Conservation (phyloP, 2,797 vertebrate species). For the Pyrrhura leucotis region DNA sequence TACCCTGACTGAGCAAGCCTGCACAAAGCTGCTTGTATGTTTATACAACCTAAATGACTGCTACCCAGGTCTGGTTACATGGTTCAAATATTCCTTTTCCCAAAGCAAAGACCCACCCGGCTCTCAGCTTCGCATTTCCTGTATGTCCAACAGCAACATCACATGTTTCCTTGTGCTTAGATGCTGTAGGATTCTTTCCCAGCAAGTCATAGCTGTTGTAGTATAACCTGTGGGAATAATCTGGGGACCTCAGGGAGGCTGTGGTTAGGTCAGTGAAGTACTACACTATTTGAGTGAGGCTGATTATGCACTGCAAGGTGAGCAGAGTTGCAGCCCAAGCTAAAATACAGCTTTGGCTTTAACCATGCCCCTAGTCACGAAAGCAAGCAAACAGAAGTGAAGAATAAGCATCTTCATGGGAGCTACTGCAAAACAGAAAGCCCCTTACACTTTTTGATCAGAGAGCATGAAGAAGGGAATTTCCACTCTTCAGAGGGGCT, state of each 20-base stretch:
- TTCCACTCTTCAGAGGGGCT: not conserved
- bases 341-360: not conserved
- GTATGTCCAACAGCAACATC: not conserved
- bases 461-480: not conserved
- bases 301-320: not conserved
- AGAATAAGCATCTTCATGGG: not conserved
- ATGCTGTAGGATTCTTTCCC: constrained; percentile 55
- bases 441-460: not conserved
- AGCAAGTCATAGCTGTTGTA: constrained; percentile 40
- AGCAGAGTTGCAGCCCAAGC: not conserved
- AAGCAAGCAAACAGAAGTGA: not conserved
- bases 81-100: constrained; percentile 1
- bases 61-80: not conserved
- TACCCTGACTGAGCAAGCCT: not conserved
- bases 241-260: not conserved
- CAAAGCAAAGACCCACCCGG: not conserved
- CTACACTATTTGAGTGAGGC: not conserved
- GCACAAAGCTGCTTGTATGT: not conserved
- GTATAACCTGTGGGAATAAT: not conserved
- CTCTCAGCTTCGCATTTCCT: not conserved
- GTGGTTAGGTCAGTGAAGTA: constrained; percentile 19
- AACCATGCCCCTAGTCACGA: not conserved
- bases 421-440: not conserved
- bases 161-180: not conserved
- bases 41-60: not conserved